Conservation (phyloP, 2,113 vertebrate genomes). For the Microtus ochrogaster region DNA sequence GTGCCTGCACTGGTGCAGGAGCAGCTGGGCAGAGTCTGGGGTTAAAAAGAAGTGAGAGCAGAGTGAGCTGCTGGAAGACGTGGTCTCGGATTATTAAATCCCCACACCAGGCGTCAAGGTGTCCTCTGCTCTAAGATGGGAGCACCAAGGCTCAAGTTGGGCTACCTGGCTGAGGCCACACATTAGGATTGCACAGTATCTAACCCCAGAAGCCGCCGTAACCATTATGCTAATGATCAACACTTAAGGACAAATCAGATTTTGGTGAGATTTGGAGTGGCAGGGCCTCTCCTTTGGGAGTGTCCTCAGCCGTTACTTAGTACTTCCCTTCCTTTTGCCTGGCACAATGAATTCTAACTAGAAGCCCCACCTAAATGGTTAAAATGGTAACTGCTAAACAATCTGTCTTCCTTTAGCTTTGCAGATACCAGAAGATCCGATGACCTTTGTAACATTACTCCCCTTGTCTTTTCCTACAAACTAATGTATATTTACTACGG, state of each 20-base stretch:
- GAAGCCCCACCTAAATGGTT: not conserved
- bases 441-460: not conserved
- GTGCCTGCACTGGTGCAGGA: not conserved
- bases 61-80: not conserved
- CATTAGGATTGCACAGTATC: not conserved
- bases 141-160: not conserved
- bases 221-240: not conserved
- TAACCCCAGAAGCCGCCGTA: not conserved
- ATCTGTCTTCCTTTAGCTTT: not conserved
- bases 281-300: not conserved
- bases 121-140: constrained; percentile 23
- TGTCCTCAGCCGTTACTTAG: not conserved
- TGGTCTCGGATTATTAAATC: not conserved
- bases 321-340: not conserved
- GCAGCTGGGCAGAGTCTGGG: not conserved
- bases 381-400: not conserved
- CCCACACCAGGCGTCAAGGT: not conserved
- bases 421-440: not conserved
- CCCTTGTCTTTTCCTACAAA: not conserved
- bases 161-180: not conserved
- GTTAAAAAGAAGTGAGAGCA: not conserved
- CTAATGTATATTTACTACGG: not conserved
- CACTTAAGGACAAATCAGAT: not conserved
- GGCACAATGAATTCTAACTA: not conserved
- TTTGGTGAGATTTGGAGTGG: not conserved